Percentiles rank a stretch among this genome's conserved stretches.
These are phyloP conservation scores for Naja naja DNA, from an alignment of 2,113 vertebrate genomes.

Conservation along the genomic window DNA sequence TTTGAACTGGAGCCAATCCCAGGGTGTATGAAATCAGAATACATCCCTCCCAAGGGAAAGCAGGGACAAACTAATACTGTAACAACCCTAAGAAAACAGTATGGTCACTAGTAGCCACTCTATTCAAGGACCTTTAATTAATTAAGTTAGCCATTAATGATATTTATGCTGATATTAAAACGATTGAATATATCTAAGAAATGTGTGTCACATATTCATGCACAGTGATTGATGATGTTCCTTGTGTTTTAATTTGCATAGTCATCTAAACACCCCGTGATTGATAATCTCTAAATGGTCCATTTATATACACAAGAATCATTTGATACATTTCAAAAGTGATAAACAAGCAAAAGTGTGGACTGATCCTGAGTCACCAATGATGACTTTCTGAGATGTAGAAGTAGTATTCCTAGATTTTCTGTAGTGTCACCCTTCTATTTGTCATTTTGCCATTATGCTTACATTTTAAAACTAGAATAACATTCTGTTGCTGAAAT, in stretches of 20 bases:
- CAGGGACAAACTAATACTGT: background rate
- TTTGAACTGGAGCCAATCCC: background rate
- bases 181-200: background rate
- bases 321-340: background rate
- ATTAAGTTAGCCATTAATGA: background rate
- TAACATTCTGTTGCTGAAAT: too few species aligned
- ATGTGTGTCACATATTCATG: background rate
- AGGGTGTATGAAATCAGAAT: background rate
- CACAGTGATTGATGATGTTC: background rate
- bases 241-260: background rate
- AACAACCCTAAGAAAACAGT: background rate
- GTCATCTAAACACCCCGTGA: background rate
- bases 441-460: rapidly evolving
- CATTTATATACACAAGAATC: background rate
- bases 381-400: background rate
- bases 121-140: background rate
- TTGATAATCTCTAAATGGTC: background rate
- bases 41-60: background rate
- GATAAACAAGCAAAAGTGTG: background rate
- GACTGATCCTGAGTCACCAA: background rate
- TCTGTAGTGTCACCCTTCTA: background rate
- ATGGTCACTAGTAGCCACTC: background rate
- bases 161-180: background rate
- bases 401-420: background rate
- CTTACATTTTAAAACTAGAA: rapidly evolving